phyloP scores from a whole-genome alignment of 2,888 invertebrate genomes.

The Agonopterix subpropinquella region DNA sequence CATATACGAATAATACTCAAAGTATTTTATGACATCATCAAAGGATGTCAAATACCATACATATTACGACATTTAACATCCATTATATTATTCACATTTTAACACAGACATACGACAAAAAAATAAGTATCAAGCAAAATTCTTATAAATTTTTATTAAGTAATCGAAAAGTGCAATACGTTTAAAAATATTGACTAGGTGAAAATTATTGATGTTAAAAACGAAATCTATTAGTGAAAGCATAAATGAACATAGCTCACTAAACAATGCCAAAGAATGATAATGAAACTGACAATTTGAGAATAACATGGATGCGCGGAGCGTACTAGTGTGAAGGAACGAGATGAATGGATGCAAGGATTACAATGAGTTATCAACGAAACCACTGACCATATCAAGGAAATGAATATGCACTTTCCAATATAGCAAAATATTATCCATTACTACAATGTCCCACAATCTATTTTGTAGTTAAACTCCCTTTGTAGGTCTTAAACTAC shows the following conservation, averaged over 20 bases:
- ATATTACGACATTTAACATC: constrained; percentile 20
- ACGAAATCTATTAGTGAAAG: constrained; percentile 33
- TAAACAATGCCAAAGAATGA: constrained; percentile 73
- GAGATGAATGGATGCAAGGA: constrained; percentile 48
- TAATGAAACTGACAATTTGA: constrained; percentile 45
- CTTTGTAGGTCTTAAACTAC: constrained; percentile 49
- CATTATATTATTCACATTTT: constrained; percentile 17
- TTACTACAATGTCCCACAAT: constrained; percentile 17
- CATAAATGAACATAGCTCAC: constrained; percentile 55
- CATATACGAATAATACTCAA: constrained; percentile 55
- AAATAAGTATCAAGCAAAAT: constrained; percentile 9
- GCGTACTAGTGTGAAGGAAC: constrained; percentile 42
- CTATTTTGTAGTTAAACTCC: constrained; percentile 49
- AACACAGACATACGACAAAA: neutral
- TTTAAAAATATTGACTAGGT: constrained; percentile 30
- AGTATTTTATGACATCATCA: constrained; percentile 35
- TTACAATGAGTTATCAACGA: constrained; percentile 31
- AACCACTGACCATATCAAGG: constrained; percentile 29
- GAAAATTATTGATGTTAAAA: constrained; percentile 14
- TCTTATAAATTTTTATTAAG: constrained; percentile 23
- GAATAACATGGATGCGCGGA: constrained; percentile 39
- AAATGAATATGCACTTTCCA: constrained; percentile 22
- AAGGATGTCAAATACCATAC: constrained; percentile 19
- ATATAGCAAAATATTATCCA: constrained; percentile 13
- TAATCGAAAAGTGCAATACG: constrained; percentile 55